A percentile compares a stretch with the other conserved stretches of the same genome.
Evolutionary conservation across 2,888 invertebrate genomes (phyloP).

Genomic region (Lamellibrachia columna): DNA sequence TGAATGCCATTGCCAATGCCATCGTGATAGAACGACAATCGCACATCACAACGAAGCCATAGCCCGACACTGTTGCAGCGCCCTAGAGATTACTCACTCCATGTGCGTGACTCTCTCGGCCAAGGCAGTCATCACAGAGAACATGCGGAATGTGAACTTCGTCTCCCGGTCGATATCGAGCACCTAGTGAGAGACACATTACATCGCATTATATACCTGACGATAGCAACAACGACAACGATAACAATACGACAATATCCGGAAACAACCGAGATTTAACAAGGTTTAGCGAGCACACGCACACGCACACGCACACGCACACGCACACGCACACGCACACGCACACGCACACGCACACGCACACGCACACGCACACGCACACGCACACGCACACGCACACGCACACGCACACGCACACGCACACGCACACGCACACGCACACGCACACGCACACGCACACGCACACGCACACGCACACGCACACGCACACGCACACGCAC

Average conservation of each 20-base stretch:
- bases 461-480: no score
- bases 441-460: not conserved
- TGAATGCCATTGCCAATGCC: no score
- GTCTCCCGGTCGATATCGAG: conserved; percentile 62
- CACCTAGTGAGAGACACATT: conserved; percentile 44
- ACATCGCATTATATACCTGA: not conserved
- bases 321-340: no score
- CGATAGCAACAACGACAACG: not conserved
- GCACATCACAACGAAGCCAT: not conserved
- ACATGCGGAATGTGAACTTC: conserved; percentile 64
- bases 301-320: no score
- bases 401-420: not conserved
- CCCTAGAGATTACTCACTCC: conserved; percentile 59
- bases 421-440: not conserved
- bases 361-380: no score
- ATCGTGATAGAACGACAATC: not conserved
- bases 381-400: not conserved
- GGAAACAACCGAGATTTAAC: not conserved
- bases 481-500: no score
- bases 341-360: no score
- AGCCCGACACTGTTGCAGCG: not conserved
- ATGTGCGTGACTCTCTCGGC: conserved; percentile 63
- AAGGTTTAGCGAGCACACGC: no score
- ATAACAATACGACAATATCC: not conserved
- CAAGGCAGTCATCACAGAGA: conserved; percentile 62